Percentiles rank a stretch among this genome's conserved stretches.
Evolutionary conservation across 2,797 vertebrate genomes (phyloP).

Genomic region (Nannoperca obscura): DNA sequence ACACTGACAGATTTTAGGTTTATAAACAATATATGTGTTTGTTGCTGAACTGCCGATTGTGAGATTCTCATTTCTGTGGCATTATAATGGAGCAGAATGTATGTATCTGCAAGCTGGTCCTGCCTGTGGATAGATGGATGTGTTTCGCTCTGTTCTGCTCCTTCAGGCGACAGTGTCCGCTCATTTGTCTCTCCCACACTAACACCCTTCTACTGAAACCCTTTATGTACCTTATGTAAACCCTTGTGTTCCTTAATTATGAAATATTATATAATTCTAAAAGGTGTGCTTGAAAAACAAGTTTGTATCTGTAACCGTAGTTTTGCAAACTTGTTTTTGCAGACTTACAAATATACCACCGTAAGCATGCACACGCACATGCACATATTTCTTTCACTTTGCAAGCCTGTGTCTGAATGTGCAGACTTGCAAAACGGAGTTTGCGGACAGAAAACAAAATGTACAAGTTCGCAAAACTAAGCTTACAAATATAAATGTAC

Average conservation of each 20-base stretch:
- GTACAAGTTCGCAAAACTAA: too few species aligned
- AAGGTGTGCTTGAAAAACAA: too few species aligned
- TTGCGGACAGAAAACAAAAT: too few species aligned
- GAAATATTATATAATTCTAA: too few species aligned
- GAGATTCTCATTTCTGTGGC: conserved; percentile 4
- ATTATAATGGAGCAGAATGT: conserved; percentile 16
- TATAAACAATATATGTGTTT: not conserved
- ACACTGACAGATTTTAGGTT: conserved; percentile 1
- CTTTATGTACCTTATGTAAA: not conserved
- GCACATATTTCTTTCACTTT: too few species aligned
- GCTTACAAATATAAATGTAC: too few species aligned
- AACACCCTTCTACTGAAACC: conserved; percentile 2
- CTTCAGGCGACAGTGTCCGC: conserved; percentile 10
- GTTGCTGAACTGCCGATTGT: not conserved
- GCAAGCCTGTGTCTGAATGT: too few species aligned
- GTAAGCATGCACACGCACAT: too few species aligned
- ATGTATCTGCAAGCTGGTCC: conserved; percentile 22
- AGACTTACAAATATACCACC: too few species aligned
- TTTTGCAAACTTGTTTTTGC: too few species aligned
- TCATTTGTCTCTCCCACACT: conserved; percentile 21
- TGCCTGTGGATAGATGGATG: conserved; percentile 32
- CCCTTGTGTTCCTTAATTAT: not conserved
- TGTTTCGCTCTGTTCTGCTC: conserved; percentile 36
- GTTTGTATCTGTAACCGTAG: too few species aligned
- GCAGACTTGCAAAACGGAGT: too few species aligned